phyloP scores from a whole-genome alignment of 1,140 invertebrate species.

The Wiebesia pumilae region DNA sequence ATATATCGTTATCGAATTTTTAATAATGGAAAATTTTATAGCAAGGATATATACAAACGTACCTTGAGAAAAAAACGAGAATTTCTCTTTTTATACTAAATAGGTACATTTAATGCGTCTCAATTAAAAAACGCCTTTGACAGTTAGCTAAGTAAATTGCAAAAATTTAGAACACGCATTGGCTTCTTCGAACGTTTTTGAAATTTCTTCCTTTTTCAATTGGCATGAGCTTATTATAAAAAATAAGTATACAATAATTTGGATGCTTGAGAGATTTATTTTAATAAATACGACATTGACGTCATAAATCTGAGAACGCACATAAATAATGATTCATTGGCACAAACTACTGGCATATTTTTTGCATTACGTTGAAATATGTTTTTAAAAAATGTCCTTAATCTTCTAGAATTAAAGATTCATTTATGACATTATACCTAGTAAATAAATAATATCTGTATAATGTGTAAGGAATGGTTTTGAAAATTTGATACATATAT shows the following conservation, averaged over 20 bases:
- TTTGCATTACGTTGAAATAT: background rate
- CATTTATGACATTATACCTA: background rate
- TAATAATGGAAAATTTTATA: background rate
- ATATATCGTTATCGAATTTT: slow-evolving; percentile 11
- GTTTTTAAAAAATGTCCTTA: background rate
- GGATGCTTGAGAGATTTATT: background rate
- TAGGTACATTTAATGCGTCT: slow-evolving; percentile 4
- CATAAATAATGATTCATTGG: slow-evolving; percentile 41
- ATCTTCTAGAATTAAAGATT: background rate
- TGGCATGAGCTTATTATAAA: background rate
- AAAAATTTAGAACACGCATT: slow-evolving; percentile 21
- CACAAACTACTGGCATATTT: slow-evolving; percentile 35
- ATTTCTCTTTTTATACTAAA: slow-evolving; percentile 11
- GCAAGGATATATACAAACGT: slow-evolving; percentile 9
- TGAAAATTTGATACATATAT: background rate
- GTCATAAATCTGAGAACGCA: background rate
- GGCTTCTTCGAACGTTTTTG: background rate
- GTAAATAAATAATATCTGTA: background rate
- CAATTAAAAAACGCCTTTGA: background rate
- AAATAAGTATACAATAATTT: background rate
- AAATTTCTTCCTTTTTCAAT: background rate
- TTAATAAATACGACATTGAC: background rate
- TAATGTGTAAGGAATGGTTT: background rate
- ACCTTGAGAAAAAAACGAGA: slow-evolving; percentile 10
- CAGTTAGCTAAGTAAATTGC: slow-evolving; percentile 21